Evolutionary conservation across 2,888 invertebrate species (phyloP).

Genomic region (Clivina fossor): DNA sequence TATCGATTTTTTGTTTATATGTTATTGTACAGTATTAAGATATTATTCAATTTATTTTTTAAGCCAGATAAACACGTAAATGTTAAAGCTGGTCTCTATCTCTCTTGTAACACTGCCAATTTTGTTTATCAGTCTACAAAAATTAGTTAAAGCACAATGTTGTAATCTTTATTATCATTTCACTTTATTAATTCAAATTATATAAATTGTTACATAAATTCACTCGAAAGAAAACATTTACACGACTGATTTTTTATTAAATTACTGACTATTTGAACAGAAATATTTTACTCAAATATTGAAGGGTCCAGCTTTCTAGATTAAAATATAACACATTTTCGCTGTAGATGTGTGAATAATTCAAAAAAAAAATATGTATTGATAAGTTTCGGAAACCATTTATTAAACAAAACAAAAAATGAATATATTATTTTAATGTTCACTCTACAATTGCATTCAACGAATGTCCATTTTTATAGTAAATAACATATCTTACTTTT

Average conservation of each 20-base stretch:
- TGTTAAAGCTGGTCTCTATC: constrained; percentile 22
- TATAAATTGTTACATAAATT: too few species aligned
- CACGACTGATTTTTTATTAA: too few species aligned
- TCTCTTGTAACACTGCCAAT: constrained; percentile 12
- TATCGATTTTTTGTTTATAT: too few species aligned
- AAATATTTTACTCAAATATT: too few species aligned
- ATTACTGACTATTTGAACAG: too few species aligned
- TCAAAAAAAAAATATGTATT: neutral
- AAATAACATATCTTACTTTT: constrained; percentile 28
- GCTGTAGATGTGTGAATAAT: neutral
- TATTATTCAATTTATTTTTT: neutral
- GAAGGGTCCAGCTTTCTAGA: constrained; percentile 27
- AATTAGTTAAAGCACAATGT: too few species aligned
- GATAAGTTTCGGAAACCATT: neutral
- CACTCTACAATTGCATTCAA: constrained; percentile 7
- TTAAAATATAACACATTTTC: too few species aligned
- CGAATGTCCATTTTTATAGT: constrained; percentile 27
- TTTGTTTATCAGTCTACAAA: constrained; percentile 6
- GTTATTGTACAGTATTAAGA: too few species aligned
- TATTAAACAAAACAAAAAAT: neutral
- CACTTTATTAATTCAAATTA: too few species aligned
- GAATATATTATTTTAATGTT: neutral
- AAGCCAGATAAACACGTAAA: too few species aligned
- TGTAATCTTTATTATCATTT: too few species aligned
- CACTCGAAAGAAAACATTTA: too few species aligned